Evolutionary conservation across 2,888 invertebrate species (phyloP), one percentile per base, ranked within the genome.

Genomic region (Monoplex corrugatus): DNA sequence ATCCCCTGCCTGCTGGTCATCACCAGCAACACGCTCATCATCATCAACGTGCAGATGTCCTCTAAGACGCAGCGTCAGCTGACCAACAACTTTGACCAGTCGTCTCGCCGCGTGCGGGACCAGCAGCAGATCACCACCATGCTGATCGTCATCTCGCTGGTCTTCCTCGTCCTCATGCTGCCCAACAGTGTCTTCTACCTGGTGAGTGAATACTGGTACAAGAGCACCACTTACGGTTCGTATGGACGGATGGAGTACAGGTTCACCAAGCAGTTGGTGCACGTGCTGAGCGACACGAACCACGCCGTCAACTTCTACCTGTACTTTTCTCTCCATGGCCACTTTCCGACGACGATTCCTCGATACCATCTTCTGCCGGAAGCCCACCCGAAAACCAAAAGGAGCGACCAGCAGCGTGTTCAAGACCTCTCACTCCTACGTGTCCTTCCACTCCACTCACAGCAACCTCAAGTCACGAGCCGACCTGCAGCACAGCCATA

Each of bases 101-200:
- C 90, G 32, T 91, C 92, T 0, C 93, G 93, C 13, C 92, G 92
- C 63, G 84, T 90, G 32, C 86, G 91, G 19, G 93, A 94, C 63
- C 94, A 94, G 86, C 91, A 92, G 44, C 94, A 95, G 90, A 92
- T 94, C 43, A 94, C 94, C 0, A 89, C 93, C 38, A 95, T 95
- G 95, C 88, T 95, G 57, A 87, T 94, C 32, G 92, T 93, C 40
- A 92, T 94, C 63, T 94, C 94, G 6, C 82, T 94, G 6, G 93
- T 93, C 6, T 95, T 94, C 85, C 91, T 94, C 6, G 23, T 93
- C 28, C 92, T 94, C 0, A 92, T 93, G 44, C 82, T 94, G 82
- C 95, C 95, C 8, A 93, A 93, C 90, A 93, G 93, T 87, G 84
- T 93, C 8, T 93, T 94, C 90, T 94, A 93, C 87, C 92, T 94